These are phyloP conservation scores for Hirundichthys speculiger DNA, from an alignment of 2,113 vertebrate genomes.

Conservation along the genomic window DNA sequence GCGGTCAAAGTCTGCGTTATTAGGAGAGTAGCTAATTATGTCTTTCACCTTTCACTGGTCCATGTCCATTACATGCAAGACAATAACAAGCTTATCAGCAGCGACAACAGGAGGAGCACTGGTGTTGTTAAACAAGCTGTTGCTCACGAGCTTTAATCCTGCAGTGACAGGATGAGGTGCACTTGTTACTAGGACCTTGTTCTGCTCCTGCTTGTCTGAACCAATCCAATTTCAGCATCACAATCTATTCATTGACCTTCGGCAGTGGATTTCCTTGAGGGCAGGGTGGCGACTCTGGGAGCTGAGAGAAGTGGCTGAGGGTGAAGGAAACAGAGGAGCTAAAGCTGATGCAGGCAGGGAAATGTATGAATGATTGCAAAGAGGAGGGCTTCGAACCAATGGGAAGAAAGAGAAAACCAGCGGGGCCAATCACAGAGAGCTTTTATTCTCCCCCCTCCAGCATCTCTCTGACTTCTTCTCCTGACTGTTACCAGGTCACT, in stretches of 20 bases:
- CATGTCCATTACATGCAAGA: slow-evolving; percentile 51
- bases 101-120: slow-evolving; percentile 54
- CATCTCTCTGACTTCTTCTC: slow-evolving; percentile 73
- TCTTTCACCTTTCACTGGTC: slow-evolving; percentile 53
- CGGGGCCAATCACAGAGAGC: slow-evolving; percentile 58
- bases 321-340: slow-evolving; percentile 45
- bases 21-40: slow-evolving; percentile 57
- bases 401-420: slow-evolving; percentile 29
- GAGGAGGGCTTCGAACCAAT: slow-evolving; percentile 65
- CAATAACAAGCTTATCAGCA: slow-evolving; percentile 67
- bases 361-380: slow-evolving; percentile 84
- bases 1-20: slow-evolving; percentile 50
- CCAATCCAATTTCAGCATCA: slow-evolving; percentile 69
- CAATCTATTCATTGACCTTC: slow-evolving; percentile 73
- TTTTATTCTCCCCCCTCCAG: slow-evolving; percentile 47
- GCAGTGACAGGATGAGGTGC: slow-evolving; percentile 59
- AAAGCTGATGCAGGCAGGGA: slow-evolving; percentile 72
- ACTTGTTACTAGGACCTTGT: slow-evolving; percentile 80
- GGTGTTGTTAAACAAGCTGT: slow-evolving; percentile 71
- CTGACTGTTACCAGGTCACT: slow-evolving; percentile 85
- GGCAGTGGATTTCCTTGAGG: slow-evolving; percentile 71
- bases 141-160: slow-evolving; percentile 69
- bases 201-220: slow-evolving; percentile 63
- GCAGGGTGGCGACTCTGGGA: slow-evolving; percentile 62
- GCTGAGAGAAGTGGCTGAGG: slow-evolving; percentile 55